Base-by-base conservation (phyloP, 2,113 vertebrate genomes). In the Nothocercus nigrocapillus region DNA sequence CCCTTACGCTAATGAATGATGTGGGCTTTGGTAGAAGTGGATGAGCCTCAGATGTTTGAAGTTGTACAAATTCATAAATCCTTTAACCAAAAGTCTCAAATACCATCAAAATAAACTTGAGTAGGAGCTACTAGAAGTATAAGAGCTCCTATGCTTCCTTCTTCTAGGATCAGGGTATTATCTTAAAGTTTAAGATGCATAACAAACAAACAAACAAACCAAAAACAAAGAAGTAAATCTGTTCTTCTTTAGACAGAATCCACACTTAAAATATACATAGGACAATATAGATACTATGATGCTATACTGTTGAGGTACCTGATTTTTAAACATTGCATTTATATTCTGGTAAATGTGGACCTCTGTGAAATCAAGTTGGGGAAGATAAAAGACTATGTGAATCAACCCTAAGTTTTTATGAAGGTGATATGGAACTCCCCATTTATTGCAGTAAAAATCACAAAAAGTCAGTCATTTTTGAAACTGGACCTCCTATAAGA, bases 251-350 rank as follows among this genome's bases (percentile, higher is more conserved):
- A 32, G 36, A 49, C 38, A 86, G 70, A 70, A 11, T 63, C 11
- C 19, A 70, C 7, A 17, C 4, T 59, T 62, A 5, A 72, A 85
- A 38, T 27, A 54, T 30, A 28, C 45, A 16, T 51, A 36, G 16
- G 45, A 51, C n/a, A 51, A 36, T 18, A 28, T 49, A 25, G 25
- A 53, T 53, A 19, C 24, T 70, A 17, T 38, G 75, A 56, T 64
- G 5, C 1, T 58, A 9, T 93, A 8, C 15, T 68, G 20, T 28
- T 54, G 13, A 38, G 18, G 14, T 38, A 58, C 0, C 1, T 0
- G 0, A 64, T 38, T 92, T 94, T 92, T 56, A 24, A 54, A n/a
- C 0, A 59, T 24, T 45, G 2, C 2, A 5, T 59, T 6, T 19
- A 7, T 51, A 69, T 32, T 63, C 2, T 40, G 27, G 8, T 63